Conservation (phyloP, 1,140 invertebrate genomes). For the Diuraphis noxia region DNA sequence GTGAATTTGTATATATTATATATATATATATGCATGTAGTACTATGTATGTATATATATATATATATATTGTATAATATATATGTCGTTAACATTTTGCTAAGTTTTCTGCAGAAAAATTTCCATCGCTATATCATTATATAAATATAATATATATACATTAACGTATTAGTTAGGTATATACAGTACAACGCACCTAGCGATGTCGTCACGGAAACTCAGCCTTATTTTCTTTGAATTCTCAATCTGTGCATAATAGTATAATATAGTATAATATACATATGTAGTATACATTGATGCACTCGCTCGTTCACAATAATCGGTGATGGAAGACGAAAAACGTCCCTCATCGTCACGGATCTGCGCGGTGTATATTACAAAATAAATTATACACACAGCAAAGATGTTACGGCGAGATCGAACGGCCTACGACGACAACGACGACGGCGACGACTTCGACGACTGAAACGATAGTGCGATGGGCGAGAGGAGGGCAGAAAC, state of each 20-base stretch:
- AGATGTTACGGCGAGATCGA: background rate
- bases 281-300: too few species aligned
- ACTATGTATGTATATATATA: background rate
- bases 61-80: background rate
- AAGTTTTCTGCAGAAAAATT: slow-evolving; percentile 9
- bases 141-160: background rate
- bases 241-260: background rate
- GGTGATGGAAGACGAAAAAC: background rate
- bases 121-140: background rate
- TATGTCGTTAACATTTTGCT: background rate
- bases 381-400: background rate
- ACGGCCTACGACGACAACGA: background rate
- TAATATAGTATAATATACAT: too few species aligned
- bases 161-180: background rate
- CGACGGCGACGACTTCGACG: background rate
- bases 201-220: background rate
- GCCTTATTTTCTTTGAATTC: background rate
- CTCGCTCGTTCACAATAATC: too few species aligned
- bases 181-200: background rate
- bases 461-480: too few species aligned
- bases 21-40: background rate
- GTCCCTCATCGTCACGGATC: background rate
- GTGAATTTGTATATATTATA: background rate
- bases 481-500: background rate
- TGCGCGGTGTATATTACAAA: background rate